Base-by-base conservation (phyloP, 2,113 vertebrate genomes). In the Genyomyrus donnyi region DNA sequence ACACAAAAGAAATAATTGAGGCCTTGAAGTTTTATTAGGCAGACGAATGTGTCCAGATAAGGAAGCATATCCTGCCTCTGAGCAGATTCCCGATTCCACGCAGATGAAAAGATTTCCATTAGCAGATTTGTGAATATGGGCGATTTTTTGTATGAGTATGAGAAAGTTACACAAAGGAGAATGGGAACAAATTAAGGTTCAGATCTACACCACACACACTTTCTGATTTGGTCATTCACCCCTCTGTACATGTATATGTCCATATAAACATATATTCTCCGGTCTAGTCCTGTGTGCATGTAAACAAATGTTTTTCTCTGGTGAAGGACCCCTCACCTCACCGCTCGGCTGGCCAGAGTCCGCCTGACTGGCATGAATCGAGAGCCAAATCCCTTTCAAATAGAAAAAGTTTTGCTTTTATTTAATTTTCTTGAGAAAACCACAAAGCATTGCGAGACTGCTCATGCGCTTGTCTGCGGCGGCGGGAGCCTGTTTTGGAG, bases 241-340 rank as follows among this genome's bases (percentile, higher is more conserved):
- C 35, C 17, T 53, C 62, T 93, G 91, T 89, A 90, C 92, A 70
- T 83, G 91, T 91, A 91, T 84, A 89, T 15, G 62, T 27, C 62
- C 62, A 31, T 3, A 35, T 35, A 74, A 31, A 35, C 66, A 39
- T 77, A 13, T 31, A 77, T 39, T 39, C 35, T 35, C 35, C 0
- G 1, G 74, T 80, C 35, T 46, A 19, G 5, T 24, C 21, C 17
- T 91, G 90, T 84, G 88, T 91, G 91, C 70, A 66, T 87, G 39
- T 56, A 52, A 15, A n/a, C 24, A 50, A 21, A 86, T 11, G 7
- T 31, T 27, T 56, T 53, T 87, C 48, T 35, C 27, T 35, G 52
- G 17, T 46, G 24, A 17, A 27, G 87, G 27, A 24, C 19, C 9
- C 10, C 87, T 62, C 35, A 0, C 49, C n/a, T 31, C 49, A 50